These are phyloP conservation scores for Ciconia boyciana DNA, from an alignment of 2,113 vertebrate species.

Conservation along the genomic window DNA sequence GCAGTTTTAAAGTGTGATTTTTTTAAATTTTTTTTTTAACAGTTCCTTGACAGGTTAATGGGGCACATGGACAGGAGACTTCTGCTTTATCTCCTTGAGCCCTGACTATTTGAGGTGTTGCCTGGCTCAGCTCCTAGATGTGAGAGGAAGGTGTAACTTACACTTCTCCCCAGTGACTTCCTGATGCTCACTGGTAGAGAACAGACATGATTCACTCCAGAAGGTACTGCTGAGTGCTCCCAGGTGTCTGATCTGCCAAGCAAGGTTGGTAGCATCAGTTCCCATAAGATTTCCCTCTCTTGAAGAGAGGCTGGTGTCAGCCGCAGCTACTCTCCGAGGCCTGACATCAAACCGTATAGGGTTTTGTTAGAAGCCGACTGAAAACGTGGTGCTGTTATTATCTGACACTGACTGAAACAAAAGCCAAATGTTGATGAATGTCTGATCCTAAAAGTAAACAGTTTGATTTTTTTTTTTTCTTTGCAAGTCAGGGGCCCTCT, in stretches of 20 bases:
- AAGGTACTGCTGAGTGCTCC: not conserved
- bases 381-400: slow-evolving; percentile 52
- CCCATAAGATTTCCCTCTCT: not conserved
- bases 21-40: not conserved
- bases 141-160: not conserved
- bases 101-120: slow-evolving; percentile 2
- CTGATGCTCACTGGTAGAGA: not conserved
- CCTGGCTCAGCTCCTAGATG: not conserved
- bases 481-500: slow-evolving; percentile 51
- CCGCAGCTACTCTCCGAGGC: not conserved
- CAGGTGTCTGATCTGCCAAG: not conserved
- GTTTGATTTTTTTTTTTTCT: slow-evolving; percentile 37
- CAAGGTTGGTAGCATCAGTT: not conserved
- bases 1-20: not conserved
- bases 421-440: slow-evolving; percentile 65
- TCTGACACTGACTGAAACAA: slow-evolving; percentile 59
- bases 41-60: slow-evolving; percentile 4
- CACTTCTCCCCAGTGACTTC: not conserved
- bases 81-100: slow-evolving; percentile 11
- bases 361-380: slow-evolving; percentile 8
- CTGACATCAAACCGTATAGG: not conserved
- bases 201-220: not conserved
- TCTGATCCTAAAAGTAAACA: slow-evolving; percentile 65
- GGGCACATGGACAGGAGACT: not conserved
- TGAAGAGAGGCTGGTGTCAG: not conserved